Conservation (phyloP, 1,140 invertebrate species). For the Elysia chlorotica region DNA sequence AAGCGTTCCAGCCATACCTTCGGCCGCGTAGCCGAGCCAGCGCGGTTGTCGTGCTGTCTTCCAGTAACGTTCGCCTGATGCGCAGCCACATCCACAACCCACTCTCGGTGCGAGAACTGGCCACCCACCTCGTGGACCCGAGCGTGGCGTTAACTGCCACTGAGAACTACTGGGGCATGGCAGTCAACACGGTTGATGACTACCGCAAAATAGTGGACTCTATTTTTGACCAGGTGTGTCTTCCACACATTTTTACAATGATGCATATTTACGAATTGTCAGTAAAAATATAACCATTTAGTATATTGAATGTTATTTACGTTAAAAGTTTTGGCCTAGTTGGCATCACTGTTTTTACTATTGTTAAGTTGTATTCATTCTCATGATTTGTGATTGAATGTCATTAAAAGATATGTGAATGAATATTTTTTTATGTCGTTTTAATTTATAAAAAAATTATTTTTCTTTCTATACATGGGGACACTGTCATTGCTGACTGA, state of each 20-base stretch:
- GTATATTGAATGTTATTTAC: no score
- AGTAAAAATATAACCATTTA: no score
- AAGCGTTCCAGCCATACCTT: no score
- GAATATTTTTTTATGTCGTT: no score
- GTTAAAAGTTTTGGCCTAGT: no score
- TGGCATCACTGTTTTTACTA: neutral
- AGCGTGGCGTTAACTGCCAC: slow-evolving; percentile 92
- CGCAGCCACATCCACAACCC: slow-evolving; percentile 93
- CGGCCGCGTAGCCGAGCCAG: slow-evolving; percentile 77
- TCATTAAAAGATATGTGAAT: no score
- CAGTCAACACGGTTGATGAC: slow-evolving; percentile 32
- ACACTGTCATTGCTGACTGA: neutral
- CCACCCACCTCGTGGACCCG: slow-evolving; percentile 92
- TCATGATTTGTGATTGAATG: neutral
- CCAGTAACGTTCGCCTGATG: slow-evolving; percentile 82
- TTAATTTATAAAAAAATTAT: no score
- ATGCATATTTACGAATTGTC: no score
- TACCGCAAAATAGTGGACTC: slow-evolving; percentile 36
- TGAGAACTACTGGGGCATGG: slow-evolving; percentile 88
- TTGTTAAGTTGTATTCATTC: neutral
- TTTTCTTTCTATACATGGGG: neutral
- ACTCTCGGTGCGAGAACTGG: slow-evolving; percentile 87
- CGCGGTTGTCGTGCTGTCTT: slow-evolving; percentile 86
- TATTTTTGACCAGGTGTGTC: slow-evolving; percentile 54
- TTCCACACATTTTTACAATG: no score